Conservation (phyloP, 2,113 vertebrate genomes). For the Ceyx cyanopectus region DNA sequence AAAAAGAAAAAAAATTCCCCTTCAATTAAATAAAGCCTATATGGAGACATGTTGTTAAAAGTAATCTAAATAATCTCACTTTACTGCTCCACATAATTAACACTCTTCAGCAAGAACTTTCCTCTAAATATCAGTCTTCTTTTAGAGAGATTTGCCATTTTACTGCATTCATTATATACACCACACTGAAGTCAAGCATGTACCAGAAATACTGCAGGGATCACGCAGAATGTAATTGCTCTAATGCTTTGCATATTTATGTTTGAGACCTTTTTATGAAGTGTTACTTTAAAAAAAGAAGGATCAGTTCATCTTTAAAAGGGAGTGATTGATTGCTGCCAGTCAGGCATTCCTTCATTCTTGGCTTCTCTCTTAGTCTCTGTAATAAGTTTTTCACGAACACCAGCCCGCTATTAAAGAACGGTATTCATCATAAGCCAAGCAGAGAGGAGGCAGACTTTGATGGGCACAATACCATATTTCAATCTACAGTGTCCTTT, state of each 20-base stretch:
- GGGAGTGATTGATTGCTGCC: conserved; percentile 93
- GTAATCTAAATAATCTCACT: conserved; percentile 65
- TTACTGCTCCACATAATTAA: conserved; percentile 71
- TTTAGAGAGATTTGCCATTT: conserved; percentile 73
- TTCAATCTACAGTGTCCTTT: conserved; percentile 91
- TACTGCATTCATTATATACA: conserved; percentile 68
- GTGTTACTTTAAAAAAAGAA: conserved; percentile 79
- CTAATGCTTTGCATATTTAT: conserved; percentile 77
- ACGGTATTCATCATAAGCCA: conserved; percentile 91
- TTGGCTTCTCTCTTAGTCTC: conserved; percentile 82
- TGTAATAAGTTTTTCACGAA: conserved; percentile 88
- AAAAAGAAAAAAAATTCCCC: neutral
- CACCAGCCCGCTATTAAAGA: conserved; percentile 91
- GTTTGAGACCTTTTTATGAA: conserved; percentile 76
- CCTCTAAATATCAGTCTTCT: conserved; percentile 70
- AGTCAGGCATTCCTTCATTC: conserved; percentile 88
- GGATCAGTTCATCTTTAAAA: conserved; percentile 80
- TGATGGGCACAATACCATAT: conserved; percentile 87
- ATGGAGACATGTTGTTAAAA: conserved; percentile 45
- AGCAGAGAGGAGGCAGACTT: conserved; percentile 85
- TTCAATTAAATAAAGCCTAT: conserved; percentile 11
- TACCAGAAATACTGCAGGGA: conserved; percentile 57
- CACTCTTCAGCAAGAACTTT: conserved; percentile 67
- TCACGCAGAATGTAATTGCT: conserved; percentile 65
- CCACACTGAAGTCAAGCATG: conserved; percentile 51